A percentile compares a stretch with the other conserved stretches of the same genome.
Conservation (phyloP, 2,113 vertebrate genomes). For the Kryptolebias marmoratus region DNA sequence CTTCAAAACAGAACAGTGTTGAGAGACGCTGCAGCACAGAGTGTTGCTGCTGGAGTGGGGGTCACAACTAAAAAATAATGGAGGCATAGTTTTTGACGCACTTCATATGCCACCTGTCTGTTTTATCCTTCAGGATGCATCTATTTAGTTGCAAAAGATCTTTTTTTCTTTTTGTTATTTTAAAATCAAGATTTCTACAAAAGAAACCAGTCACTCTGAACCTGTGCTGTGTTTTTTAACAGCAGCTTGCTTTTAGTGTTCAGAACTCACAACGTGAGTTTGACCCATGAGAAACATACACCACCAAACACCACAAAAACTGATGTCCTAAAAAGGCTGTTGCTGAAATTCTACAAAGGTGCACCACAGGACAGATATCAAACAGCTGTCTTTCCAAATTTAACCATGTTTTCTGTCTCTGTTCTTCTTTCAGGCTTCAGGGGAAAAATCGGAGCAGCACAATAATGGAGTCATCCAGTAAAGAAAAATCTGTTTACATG, state of each 20-base stretch:
- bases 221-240: background rate
- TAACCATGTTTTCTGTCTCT: slow-evolving; percentile 16
- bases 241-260: background rate
- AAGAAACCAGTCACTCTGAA: background rate
- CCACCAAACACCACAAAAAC: background rate
- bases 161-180: background rate
- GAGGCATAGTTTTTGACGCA: too few species aligned
- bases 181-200: background rate
- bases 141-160: background rate
- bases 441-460: slow-evolving; percentile 27
- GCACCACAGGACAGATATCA: background rate
- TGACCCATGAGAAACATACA: background rate
- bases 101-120: too few species aligned
- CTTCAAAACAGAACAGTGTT: too few species aligned
- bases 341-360: background rate
- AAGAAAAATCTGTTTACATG: slow-evolving; percentile 53
- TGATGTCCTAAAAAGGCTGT: background rate
- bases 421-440: slow-evolving; percentile 1
- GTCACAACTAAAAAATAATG: too few species aligned
- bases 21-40: too few species aligned
- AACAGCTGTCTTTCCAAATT: slow-evolving; percentile 19
- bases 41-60: too few species aligned
- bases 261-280: background rate
- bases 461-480: slow-evolving; percentile 60
- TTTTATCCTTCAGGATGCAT: too few species aligned